A percentile compares a stretch with the other conserved stretches of the same genome.
phyloP scores from a whole-genome alignment of 2,797 vertebrate species.

The Lycodopsis pacificus region DNA sequence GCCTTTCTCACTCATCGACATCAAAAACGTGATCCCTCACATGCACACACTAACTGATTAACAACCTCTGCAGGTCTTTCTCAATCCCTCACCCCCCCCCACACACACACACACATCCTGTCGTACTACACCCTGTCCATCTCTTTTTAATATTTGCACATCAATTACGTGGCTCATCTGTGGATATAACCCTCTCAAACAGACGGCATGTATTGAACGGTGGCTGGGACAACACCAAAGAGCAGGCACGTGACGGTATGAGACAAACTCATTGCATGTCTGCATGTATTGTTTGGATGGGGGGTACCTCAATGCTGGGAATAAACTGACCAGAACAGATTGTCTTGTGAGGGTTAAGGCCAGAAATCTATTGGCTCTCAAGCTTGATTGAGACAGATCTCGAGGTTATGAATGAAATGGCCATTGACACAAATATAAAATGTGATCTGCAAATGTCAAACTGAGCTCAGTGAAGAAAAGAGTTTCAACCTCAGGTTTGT shows the following conservation, averaged over 20 bases:
- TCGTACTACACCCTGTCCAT: conserved; percentile 23
- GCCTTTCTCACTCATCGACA: conserved; percentile 25
- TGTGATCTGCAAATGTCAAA: not conserved
- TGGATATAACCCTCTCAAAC: conserved; percentile 9
- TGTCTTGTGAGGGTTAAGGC: conserved; percentile 16
- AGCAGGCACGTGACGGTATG: not conserved
- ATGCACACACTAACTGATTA: conserved; percentile 61
- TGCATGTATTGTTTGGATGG: conserved; percentile 25
- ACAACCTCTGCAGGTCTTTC: conserved; percentile 31
- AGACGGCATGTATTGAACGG: not conserved
- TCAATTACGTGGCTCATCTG: conserved; percentile 31
- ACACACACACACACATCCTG: not conserved
- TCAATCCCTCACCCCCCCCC: conserved; percentile 9
- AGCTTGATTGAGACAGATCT: not conserved
- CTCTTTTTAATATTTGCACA: conserved; percentile 48
- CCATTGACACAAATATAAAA: not conserved
- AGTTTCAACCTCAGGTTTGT: not conserved
- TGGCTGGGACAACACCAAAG: conserved; percentile 11
- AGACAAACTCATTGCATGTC: conserved; percentile 7
- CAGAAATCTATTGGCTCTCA: not conserved
- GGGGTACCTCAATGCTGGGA: conserved; percentile 4
- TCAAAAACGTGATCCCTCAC: conserved; percentile 27
- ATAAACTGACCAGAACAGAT: conserved; percentile 12
- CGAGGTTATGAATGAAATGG: conserved; percentile 2
- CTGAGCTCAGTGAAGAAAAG: not conserved